A percentile compares a stretch with the other conserved stretches of the same genome.
Conservation (phyloP, 1,140 invertebrate species). For the Metopolophium dirhodum region DNA sequence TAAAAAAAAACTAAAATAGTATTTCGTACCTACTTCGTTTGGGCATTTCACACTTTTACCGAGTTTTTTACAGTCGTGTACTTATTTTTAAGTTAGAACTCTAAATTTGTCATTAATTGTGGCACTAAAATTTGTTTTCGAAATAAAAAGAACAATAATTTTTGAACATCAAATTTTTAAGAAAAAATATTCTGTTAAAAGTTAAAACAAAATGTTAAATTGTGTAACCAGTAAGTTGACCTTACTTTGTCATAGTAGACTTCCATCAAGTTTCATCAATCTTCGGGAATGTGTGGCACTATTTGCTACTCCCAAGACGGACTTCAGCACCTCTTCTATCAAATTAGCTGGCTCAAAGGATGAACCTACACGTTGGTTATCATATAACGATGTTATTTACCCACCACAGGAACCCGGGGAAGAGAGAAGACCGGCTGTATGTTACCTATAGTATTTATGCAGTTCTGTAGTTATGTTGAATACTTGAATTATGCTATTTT, state of each 20-base stretch:
- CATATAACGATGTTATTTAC: conserved; percentile 77
- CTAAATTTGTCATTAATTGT: no score
- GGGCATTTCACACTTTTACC: no score
- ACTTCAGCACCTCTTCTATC: neutral
- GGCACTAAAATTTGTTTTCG: no score
- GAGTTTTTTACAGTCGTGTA: no score
- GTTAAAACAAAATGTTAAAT: conserved; percentile 24
- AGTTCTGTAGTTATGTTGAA: neutral
- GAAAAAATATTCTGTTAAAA: no score
- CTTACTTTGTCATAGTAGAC: neutral
- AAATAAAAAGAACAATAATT: no score
- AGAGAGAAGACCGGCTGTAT: conserved; percentile 81
- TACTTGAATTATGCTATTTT: conserved; percentile 50
- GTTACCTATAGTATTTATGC: conserved; percentile 61
- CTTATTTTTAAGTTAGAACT: neutral
- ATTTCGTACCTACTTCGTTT: no score
- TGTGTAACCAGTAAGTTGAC: neutral
- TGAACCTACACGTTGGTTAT: conserved; percentile 31
- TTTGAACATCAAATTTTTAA: no score
- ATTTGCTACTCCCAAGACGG: neutral
- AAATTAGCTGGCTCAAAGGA: neutral
- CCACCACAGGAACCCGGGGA: conserved; percentile 79
- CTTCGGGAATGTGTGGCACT: neutral
- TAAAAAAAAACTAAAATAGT: no score
- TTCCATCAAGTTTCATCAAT: no score